Base-by-base conservation (phyloP, 2,113 vertebrate genomes). In the Leucoraja erinaceus region DNA sequence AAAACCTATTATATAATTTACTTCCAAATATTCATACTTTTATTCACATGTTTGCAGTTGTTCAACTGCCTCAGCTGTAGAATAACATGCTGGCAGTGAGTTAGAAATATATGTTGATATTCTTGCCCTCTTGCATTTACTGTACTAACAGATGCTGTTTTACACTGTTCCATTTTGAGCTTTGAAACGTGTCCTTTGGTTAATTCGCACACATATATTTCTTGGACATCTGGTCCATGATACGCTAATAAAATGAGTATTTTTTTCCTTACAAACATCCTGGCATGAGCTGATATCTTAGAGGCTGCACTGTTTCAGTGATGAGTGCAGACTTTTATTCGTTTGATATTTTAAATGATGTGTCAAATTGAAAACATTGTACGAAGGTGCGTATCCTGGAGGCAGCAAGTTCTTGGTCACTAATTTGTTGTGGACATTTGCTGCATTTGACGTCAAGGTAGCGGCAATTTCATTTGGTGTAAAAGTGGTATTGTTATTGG, bases 101-200 rank as follows among this genome's bases (percentile, higher is more conserved):
- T 88, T 88, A 88, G n/a, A 66, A 66, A 16, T 18, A 63, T 18
- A 63, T 88, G n/a, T 88, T 63, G n/a, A 88, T 31, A 8, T 61
- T 16, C 83, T 31, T 31, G 59, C 31, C 63, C 47, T 54, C 79
- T 20, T 83, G 10, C 79, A 83, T 20, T 56, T 28, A 25, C 22
- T 28, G 54, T 28, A 20, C 47, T 54, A 59, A 8, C 38, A 33
- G 33, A 59, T 83, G 79, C 22, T 83, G 79, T 83, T 20, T 83
- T 83, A 83, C 22, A 22, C 79, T 83, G 79, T 20, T 56, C 2
- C 59, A 88, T 88, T 88, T 88, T 66, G 81, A 84, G 81, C 25
- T 84, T 61, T 84, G 81, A 61, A 28, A 61, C 28, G 81, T 84
- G 59, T 63, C 25, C 18, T 88, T 88, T 88, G n/a, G 61, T n/a